Base-by-base conservation (phyloP, 1,140 invertebrate genomes). In the Scylla paramamosain region DNA sequence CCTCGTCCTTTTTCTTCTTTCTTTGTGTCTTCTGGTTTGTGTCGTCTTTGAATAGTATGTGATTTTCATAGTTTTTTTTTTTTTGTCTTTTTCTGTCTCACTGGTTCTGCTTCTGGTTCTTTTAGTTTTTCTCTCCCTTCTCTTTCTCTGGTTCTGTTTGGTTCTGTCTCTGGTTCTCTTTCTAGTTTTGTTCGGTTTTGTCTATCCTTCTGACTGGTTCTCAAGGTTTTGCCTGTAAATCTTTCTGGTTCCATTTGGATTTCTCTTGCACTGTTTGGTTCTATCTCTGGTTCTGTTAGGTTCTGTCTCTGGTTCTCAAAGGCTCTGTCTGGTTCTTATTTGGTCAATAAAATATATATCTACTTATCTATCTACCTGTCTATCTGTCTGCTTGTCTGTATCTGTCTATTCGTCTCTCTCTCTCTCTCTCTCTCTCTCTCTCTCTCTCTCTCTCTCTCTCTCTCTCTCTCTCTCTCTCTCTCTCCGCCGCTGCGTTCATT, bases 391-490 rank as follows among this genome's bases (percentile, higher is more conserved):
- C n/a, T n/a, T 31, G 25, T 31, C 90, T 31, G n/a, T 31, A 3
- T 48, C 16, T 31, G 0, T 31, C 16, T 48, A 3, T 31, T 4
- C 45, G 52, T 32, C 90, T 67, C 90, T 29, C 90, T 67, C 90
- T 32, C 52, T 25, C 46, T 6, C 48, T 32, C 31, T 45, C 91
- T 48, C 67, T 29, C 67, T 20, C 31, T 48, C 67, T 46, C 45
- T 84, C 92, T 48, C 45, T 59, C 89, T 46, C 90, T 32, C 90
- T 67, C 90, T 29, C 90, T 67, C 90, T 32, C 52, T 25, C 46
- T 6, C 48, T 32, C 31, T 45, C 91, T 48, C 67, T 29, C 67
- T 20, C 31, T 48, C 67, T 46, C 45, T 84, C 92, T 48, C 45
- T 59, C 89, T 46, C 31, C 28, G n/a, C 31, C 31, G 8, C 32